Conservation (phyloP, 2,888 invertebrate genomes). For the Pyrrhia umbra region DNA sequence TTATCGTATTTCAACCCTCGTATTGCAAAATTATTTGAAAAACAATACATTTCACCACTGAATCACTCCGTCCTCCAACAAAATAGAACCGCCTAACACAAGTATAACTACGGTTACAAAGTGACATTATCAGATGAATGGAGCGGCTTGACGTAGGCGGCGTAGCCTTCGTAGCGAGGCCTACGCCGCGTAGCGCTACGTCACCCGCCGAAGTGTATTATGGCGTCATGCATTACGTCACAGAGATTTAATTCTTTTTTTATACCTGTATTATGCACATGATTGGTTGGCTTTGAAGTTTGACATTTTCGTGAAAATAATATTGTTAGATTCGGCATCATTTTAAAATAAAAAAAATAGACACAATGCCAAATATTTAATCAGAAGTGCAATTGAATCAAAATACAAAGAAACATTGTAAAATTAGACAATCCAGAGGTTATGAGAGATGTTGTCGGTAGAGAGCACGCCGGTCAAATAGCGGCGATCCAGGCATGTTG, state of each 20-base stretch:
- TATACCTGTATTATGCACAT: slow-evolving; percentile 14
- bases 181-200: slow-evolving; percentile 62
- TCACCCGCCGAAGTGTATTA: slow-evolving; percentile 31
- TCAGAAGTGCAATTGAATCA: no score
- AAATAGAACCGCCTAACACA: slow-evolving; percentile 24
- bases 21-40: background rate
- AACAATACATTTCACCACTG: background rate
- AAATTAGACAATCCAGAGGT: no score
- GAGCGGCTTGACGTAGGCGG: slow-evolving; percentile 58
- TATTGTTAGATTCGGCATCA: no score
- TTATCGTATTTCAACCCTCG: background rate
- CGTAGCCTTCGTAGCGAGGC: slow-evolving; percentile 59
- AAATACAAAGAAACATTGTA: no score
- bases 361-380: no score
- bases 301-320: slow-evolving; percentile 36
- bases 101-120: slow-evolving; percentile 43
- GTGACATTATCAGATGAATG: slow-evolving; percentile 63
- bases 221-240: slow-evolving; percentile 33
- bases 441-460: no score
- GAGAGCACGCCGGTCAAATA: no score
- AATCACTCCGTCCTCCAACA: slow-evolving; percentile 4
- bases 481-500: no score
- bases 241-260: slow-evolving; percentile 11
- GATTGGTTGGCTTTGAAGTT: slow-evolving; percentile 16
- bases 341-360: no score